Conservation (phyloP, 2,797 vertebrate genomes). For the Ammospiza maritima region DNA sequence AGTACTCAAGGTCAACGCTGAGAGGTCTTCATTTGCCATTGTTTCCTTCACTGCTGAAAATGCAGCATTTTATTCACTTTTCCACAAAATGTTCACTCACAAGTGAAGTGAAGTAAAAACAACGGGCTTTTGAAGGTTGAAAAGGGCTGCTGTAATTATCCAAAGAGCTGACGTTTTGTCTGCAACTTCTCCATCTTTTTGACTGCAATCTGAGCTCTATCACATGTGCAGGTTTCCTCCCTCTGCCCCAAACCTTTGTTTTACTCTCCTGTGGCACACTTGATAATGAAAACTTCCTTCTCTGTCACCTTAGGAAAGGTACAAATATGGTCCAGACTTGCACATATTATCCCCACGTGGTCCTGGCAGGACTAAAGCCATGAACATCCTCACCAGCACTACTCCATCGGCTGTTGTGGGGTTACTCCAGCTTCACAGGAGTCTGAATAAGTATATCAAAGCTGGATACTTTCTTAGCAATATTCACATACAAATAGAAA, state of each 20-base stretch:
- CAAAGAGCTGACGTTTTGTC: not conserved
- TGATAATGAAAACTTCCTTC: not conserved
- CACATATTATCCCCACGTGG: not conserved
- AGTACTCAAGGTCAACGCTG: accelerated
- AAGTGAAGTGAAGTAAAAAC: not conserved
- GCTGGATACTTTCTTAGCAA: not conserved
- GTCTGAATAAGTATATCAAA: not conserved
- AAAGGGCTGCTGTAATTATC: not conserved
- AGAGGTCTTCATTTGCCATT: accelerated
- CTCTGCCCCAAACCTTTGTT: not conserved
- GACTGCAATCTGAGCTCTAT: not conserved
- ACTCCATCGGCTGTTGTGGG: not conserved
- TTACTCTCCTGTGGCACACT: not conserved
- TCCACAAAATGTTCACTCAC: not conserved
- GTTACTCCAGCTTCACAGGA: not conserved
- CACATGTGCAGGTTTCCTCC: not conserved
- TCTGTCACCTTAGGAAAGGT: not conserved
- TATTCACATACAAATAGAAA: not conserved
- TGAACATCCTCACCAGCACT: accelerated
- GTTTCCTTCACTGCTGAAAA: not conserved
- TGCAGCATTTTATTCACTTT: not conserved
- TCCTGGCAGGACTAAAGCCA: not conserved
- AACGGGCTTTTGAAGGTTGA: not conserved
- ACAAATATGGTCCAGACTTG: not conserved
- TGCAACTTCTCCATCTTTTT: not conserved